phyloP scores from a whole-genome alignment of 1,140 invertebrate genomes.

The Camponotus pennsylvanicus region DNA sequence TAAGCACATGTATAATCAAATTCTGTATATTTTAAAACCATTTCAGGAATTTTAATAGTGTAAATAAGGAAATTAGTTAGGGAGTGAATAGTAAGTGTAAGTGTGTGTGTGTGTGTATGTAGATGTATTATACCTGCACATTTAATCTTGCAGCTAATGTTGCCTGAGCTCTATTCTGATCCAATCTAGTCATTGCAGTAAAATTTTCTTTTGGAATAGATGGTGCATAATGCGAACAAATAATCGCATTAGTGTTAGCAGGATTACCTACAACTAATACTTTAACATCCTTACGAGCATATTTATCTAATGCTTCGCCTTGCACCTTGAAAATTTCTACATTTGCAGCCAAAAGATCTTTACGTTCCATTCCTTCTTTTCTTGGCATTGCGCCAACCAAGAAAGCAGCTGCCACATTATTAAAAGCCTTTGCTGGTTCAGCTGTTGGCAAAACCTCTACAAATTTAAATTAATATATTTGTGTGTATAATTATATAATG shows the following conservation, averaged over 20 bases:
- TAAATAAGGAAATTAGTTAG: no score
- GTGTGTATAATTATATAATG: no score
- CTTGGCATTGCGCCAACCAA: constrained; percentile 99
- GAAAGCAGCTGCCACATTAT: constrained; percentile 99
- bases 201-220: constrained; percentile 99
- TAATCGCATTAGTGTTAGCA: constrained; percentile 99
- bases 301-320: constrained; percentile 97
- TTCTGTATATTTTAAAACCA: neutral
- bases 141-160: constrained; percentile 91
- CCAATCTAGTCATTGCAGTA: constrained; percentile 98
- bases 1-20: no score
- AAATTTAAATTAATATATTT: constrained; percentile 39
- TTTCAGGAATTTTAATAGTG: neutral
- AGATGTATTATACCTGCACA: constrained; percentile 80
- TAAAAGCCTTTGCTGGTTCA: constrained; percentile 96
- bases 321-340: constrained; percentile 99
- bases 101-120: no score
- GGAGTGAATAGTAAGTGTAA: neutral
- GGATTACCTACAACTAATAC: constrained; percentile 99
- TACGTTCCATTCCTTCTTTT: constrained; percentile 99
- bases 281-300: constrained; percentile 98
- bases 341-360: constrained; percentile 97
- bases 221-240: constrained; percentile 98
- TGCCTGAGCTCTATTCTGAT: constrained; percentile 98
- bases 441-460: constrained; percentile 94